These are phyloP conservation scores for Campopleginae sp. DNA, from an alignment of 2,888 invertebrate species.

Conservation along the genomic window DNA sequence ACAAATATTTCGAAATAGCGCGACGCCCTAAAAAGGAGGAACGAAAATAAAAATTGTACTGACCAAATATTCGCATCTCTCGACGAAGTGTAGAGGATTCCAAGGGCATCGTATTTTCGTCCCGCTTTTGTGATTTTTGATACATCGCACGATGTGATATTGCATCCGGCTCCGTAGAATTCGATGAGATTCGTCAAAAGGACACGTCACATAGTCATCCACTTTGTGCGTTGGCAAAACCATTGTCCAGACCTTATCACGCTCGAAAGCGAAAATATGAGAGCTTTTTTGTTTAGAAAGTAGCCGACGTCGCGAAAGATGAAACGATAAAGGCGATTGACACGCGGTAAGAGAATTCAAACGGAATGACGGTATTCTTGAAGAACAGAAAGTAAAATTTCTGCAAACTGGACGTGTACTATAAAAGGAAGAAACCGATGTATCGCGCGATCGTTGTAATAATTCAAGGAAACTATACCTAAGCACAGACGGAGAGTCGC, in stretches of 20 bases:
- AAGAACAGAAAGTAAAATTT: too few relatives aligned
- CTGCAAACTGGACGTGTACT: too few relatives aligned
- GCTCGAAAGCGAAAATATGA: background rate
- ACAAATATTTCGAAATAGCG: background rate
- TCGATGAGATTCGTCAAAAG: constrained; percentile 73
- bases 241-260: constrained; percentile 2
- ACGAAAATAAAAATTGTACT: constrained; percentile 22
- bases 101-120: constrained; percentile 72
- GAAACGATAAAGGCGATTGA: too few relatives aligned
- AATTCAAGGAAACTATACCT: too few relatives aligned
- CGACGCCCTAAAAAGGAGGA: background rate
- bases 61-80: constrained; percentile 71
- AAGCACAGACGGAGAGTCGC: too few relatives aligned
- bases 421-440: too few relatives aligned
- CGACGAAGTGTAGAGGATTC: constrained; percentile 73
- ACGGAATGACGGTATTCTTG: too few relatives aligned
- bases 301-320: too few relatives aligned
- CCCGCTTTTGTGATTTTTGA: constrained; percentile 65
- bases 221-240: background rate
- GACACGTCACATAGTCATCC: constrained; percentile 73
- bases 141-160: constrained; percentile 73
- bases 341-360: too few relatives aligned
- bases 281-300: too few relatives aligned
- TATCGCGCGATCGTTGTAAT: too few relatives aligned
- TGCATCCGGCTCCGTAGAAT: constrained; percentile 71